Percentiles rank a stretch among this genome's conserved stretches.
Conservation (phyloP, 2,797 vertebrate species). For the Melanotaenia boesemani region DNA sequence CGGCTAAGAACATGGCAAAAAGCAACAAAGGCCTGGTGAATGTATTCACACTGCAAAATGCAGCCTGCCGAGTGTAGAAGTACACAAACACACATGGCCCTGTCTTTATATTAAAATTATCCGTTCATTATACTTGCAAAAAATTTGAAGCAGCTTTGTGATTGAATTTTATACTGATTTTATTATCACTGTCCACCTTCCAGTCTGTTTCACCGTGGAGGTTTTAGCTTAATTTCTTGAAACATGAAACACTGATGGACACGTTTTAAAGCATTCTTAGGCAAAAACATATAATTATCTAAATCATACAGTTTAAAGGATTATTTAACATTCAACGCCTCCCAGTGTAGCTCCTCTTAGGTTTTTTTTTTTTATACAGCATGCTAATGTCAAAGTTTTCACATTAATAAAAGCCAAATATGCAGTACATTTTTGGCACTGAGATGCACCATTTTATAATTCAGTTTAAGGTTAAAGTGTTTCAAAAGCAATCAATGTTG, state of each 20-base stretch:
- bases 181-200: background rate
- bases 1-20: background rate
- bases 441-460: constrained; percentile 27
- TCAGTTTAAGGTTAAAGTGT: constrained; percentile 24
- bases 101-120: background rate
- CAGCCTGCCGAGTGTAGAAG: background rate
- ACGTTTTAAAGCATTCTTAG: constrained; percentile 11
- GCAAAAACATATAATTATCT: constrained; percentile 24
- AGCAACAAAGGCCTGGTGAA: background rate
- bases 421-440: constrained; percentile 2
- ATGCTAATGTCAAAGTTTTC: constrained; percentile 30
- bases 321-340: constrained; percentile 30
- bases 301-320: constrained; percentile 16
- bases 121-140: constrained; percentile 1
- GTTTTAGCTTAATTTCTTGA: constrained; percentile 8
- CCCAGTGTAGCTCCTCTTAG: constrained; percentile 15
- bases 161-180: constrained; percentile 9
- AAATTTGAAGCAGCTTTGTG: background rate
- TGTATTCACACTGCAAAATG: background rate
- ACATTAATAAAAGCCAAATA: constrained; percentile 4
- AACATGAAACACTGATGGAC: constrained; percentile 3
- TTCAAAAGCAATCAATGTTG: constrained; percentile 7
- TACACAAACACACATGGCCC: background rate
- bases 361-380: constrained; percentile 15
- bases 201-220: background rate